phyloP scores from a whole-genome alignment of 2,888 invertebrate species.

The Amphipyra tragopoginis region DNA sequence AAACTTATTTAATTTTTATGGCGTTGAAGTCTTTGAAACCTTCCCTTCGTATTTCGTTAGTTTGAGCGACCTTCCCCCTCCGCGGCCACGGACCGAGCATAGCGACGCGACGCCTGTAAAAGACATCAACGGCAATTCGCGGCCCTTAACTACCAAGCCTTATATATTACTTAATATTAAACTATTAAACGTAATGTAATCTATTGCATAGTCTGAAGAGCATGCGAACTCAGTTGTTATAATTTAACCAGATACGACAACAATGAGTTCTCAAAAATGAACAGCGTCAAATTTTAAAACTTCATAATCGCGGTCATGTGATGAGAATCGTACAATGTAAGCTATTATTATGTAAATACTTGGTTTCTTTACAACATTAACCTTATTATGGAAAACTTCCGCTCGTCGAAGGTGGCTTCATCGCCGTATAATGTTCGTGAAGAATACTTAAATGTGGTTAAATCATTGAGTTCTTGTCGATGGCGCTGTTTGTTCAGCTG shows the following conservation, averaged over 20 bases:
- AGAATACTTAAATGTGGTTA: constrained; percentile 13
- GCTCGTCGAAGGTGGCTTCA: constrained; percentile 18
- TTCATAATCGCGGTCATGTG: constrained; percentile 38
- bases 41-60: not conserved
- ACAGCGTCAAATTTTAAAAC: constrained; percentile 17
- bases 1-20: not conserved
- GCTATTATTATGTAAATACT: constrained; percentile 55
- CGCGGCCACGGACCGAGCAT: not conserved
- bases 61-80: not conserved
- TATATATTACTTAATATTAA: not conserved
- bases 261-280: constrained; percentile 41
- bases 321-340: constrained; percentile 41
- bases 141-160: constrained; percentile 10
- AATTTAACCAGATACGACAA: constrained; percentile 32
- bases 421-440: constrained; percentile 1
- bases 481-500: constrained; percentile 54
- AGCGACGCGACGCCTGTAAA: constrained; percentile 48
- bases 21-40: constrained; percentile 28
- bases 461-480: constrained; percentile 24
- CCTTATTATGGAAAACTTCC: constrained; percentile 50
- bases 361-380: constrained; percentile 45
- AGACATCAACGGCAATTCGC: constrained; percentile 63
- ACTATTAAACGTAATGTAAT: constrained; percentile 2
- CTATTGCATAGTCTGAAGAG: constrained; percentile 10
- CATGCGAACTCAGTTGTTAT: constrained; percentile 19